These are phyloP conservation scores for Ophthalmolycus amberensis DNA, from an alignment of 2,113 vertebrate genomes.

Conservation along the genomic window DNA sequence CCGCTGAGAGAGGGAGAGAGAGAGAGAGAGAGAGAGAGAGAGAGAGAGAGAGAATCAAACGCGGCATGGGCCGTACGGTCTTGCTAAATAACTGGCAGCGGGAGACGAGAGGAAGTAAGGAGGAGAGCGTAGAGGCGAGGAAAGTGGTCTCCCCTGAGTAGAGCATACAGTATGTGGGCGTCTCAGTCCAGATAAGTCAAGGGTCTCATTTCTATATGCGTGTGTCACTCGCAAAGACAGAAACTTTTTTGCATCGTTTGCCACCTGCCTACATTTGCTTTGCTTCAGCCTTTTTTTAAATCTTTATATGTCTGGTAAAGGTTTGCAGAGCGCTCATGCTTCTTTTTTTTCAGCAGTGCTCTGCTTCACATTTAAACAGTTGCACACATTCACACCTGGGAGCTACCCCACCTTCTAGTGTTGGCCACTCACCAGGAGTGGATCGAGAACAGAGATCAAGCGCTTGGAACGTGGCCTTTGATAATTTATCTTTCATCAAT, in stretches of 20 bases:
- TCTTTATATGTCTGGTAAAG: not conserved
- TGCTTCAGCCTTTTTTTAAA: not conserved
- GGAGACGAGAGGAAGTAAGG: slow-evolving; percentile 70
- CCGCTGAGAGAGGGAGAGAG: slow-evolving; percentile 64
- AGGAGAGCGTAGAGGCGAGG: slow-evolving; percentile 56
- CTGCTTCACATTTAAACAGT: slow-evolving; percentile 66
- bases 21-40: slow-evolving; percentile 4
- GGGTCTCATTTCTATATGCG: slow-evolving; percentile 47
- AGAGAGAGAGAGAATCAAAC: slow-evolving; percentile 71
- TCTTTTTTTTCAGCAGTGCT: slow-evolving; percentile 22
- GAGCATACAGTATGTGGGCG: slow-evolving; percentile 39
- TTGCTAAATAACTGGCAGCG: slow-evolving; percentile 79
- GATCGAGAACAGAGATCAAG: slow-evolving; percentile 68
- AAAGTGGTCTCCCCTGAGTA: slow-evolving; percentile 59
- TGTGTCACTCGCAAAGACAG: slow-evolving; percentile 36
- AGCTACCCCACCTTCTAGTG: slow-evolving; percentile 52
- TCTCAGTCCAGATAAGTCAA: slow-evolving; percentile 37
- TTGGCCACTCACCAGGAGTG: slow-evolving; percentile 60
- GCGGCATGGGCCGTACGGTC: slow-evolving; percentile 65
- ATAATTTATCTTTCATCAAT: slow-evolving; percentile 72
- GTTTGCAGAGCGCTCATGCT: not conserved
- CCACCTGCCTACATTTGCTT: slow-evolving; percentile 40
- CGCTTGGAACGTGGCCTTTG: slow-evolving; percentile 57
- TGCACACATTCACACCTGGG: slow-evolving; percentile 75
- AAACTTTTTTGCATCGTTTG: slow-evolving; percentile 1